A percentile compares a stretch with the other conserved stretches of the same genome.
Conservation (phyloP, 2,797 vertebrate genomes). For the Ataeniobius toweri region DNA sequence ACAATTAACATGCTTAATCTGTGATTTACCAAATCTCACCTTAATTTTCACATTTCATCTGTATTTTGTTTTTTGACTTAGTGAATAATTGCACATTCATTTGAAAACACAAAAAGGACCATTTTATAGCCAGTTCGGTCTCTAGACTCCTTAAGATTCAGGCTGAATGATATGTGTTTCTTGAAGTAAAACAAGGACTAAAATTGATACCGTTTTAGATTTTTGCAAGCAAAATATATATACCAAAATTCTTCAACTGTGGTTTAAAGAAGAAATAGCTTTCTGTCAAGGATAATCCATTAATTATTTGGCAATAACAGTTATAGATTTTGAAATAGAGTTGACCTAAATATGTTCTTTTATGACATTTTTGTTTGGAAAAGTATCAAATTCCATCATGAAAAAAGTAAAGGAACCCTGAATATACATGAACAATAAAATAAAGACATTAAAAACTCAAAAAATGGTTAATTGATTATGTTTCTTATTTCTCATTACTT, state of each 20-base stretch:
- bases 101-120: not conserved
- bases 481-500: too few species aligned
- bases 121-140: not conserved
- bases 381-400: not conserved
- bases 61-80: not conserved
- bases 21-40: not conserved
- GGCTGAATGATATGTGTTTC: not conserved
- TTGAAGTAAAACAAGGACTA: not conserved
- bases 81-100: not conserved
- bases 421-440: not conserved
- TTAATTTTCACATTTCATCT: not conserved
- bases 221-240: not conserved
- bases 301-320: not conserved
- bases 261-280: too few species aligned
- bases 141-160: not conserved
- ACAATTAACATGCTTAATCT: not conserved
- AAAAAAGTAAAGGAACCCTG: not conserved
- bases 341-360: not conserved
- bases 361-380: not conserved
- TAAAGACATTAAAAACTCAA: too few species aligned
- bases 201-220: not conserved
- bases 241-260: too few species aligned
- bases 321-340: not conserved
- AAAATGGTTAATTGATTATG: too few species aligned
- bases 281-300: not conserved